A percentile compares a stretch with the other conserved stretches of the same genome.
Conservation (phyloP, 2,888 invertebrate species). For the Brachynemurus nebulosus region DNA sequence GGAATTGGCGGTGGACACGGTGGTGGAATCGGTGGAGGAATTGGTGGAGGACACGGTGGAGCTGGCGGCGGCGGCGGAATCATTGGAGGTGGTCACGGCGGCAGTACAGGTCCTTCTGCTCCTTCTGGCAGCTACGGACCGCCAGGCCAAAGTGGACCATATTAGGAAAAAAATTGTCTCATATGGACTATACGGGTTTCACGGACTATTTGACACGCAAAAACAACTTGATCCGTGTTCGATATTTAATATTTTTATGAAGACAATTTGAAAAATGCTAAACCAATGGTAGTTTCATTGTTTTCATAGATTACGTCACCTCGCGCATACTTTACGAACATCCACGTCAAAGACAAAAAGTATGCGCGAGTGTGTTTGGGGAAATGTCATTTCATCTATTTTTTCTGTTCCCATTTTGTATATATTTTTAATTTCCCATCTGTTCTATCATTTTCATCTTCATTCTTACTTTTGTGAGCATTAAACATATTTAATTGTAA, state of each 20-base stretch:
- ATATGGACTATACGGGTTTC: slow-evolving; percentile 4
- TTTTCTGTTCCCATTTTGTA: not conserved
- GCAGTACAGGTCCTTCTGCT: slow-evolving; percentile 35
- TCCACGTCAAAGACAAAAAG: no score
- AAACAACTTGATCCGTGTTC: not conserved
- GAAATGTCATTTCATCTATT: no score
- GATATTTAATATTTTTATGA: not conserved
- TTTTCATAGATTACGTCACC: not conserved
- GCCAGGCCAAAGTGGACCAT: slow-evolving; percentile 32
- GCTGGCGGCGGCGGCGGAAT: slow-evolving; percentile 21
- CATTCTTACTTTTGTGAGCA: no score
- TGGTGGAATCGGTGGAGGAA: slow-evolving; percentile 15
- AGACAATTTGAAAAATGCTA: not conserved
- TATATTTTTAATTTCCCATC: not conserved
- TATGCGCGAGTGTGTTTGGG: no score
- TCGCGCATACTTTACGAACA: no score
- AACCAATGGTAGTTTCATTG: not conserved
- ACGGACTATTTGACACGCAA: not conserved
- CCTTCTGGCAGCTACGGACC: slow-evolving; percentile 30
- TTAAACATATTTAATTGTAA: no score
- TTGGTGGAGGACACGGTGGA: slow-evolving; percentile 22
- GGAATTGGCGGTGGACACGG: slow-evolving; percentile 23
- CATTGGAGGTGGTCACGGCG: slow-evolving; percentile 23
- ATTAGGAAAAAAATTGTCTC: slow-evolving; percentile 23
- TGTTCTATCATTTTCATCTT: not conserved